Evolutionary conservation across 2,888 invertebrate species (phyloP).

Genomic region (Arctia plantaginis): DNA sequence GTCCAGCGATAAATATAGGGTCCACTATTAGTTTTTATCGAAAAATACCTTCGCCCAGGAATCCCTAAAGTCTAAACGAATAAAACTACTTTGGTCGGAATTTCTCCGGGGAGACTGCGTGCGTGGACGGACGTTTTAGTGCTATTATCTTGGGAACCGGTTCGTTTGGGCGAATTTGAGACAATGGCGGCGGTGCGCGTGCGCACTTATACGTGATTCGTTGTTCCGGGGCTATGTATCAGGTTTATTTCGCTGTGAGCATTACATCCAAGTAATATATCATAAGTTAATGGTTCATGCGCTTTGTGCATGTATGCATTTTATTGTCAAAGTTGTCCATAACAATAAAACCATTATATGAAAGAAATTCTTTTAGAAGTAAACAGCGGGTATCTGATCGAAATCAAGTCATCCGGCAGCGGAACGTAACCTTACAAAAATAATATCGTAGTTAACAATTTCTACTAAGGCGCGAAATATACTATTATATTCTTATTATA

Average conservation of each 20-base stretch:
- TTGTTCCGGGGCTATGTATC: constrained; percentile 64
- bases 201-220: constrained; percentile 55
- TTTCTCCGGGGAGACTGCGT: constrained; percentile 46
- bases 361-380: neutral
- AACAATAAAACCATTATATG: neutral
- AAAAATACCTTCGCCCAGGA: constrained; percentile 47
- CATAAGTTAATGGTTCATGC: constrained; percentile 36
- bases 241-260: constrained; percentile 46
- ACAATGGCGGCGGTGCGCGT: constrained; percentile 71
- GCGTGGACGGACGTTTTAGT: constrained; percentile 62
- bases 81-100: constrained; percentile 51
- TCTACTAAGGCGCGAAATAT: neutral
- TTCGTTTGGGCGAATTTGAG: constrained; percentile 79
- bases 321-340: neutral
- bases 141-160: constrained; percentile 79
- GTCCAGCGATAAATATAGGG: constrained; percentile 45
- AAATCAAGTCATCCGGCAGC: neutral
- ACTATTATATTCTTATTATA: too few relatives aligned
- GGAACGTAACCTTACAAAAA: neutral
- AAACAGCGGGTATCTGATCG: neutral
- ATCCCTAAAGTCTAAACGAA: constrained; percentile 50
- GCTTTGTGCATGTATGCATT: constrained; percentile 8
- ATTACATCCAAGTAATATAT: constrained; percentile 44
- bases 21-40: constrained; percentile 51
- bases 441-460: neutral